Base-by-base conservation (phyloP, 1,140 invertebrate genomes). In the Drosophila mojavensis region DNA sequence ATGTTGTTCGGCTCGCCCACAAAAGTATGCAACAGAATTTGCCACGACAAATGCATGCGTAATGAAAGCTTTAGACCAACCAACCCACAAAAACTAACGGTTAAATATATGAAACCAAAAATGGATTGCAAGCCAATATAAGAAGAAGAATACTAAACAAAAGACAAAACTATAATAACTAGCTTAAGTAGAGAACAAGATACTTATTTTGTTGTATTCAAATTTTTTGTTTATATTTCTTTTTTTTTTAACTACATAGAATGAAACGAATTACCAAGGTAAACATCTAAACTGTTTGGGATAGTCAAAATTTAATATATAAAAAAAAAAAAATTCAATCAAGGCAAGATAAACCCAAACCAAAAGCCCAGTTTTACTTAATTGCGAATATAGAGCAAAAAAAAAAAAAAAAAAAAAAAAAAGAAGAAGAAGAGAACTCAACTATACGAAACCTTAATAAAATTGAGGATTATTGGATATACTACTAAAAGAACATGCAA, bases 51-150 rank as follows among this genome's bases (percentile, higher is more conserved):
- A 48, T 75, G 72, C 66, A 75, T 73, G 66, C 66, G 67, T 59
- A 75, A 75, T 61, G 51, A 66, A 72, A 76, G 68, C 74, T 76
- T 76, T 76, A 76, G 63, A 61, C 50, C 61, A 50, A 64, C 28
- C 50, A 55, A 72, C 61, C 59, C 50, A 50, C 28, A 33, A 24
- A 24, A 24, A 65, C 74, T 72, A 61, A 76, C 30, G 28, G 59
- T 20, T 43, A 45, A 45, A 56, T 26, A 28, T 36, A 9, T 26
- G 17, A 13, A 43, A 56, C 17, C 17, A 17, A 17, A 17, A 17
- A 17, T 17, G 28, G 41, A 15, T 47, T 53, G 30, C 15, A 33
- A 33, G 5, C 4, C 30, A 51, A 33, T 36, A 24, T 7, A 33
- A 33, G 2, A 33, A 50, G 24, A 28, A 5, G 36, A 65, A 20